Evolutionary conservation across 2,888 invertebrate genomes (phyloP), one percentile per base, ranked within the genome.

Genomic region (Drosophila barbarae): DNA sequence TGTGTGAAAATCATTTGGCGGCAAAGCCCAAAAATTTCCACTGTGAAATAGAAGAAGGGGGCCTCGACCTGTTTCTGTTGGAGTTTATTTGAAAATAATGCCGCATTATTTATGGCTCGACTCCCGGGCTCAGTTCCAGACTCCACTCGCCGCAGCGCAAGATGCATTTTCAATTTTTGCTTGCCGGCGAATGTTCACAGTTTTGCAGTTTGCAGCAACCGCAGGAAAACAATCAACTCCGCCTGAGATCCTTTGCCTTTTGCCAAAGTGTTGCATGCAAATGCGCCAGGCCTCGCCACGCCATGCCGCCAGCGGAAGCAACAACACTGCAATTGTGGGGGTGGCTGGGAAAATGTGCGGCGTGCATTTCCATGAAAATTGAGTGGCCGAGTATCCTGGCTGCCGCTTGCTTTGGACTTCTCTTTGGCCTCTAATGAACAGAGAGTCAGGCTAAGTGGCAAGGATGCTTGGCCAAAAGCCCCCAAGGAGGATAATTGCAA

Each of bases 41-140:
- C 13, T 28, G 35, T n/a, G 34, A 18, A n/a, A 32, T 30, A 60
- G 38, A 12, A 4, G 4, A 23, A 23, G 23, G 23, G 41, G 21
- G 49, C 18, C 41, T 35, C 32, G 63, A 34, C 52, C 60, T 59
- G 34, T 51, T 68, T 63, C 69, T 69, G 46, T 10, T 30, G 49
- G 75, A 79, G 84, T 84, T 86, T 84, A 82, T 85, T 83, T 80
- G 81, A 81, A 86, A 85, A 85, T 81, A 84, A 84, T 79, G 82
- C 81, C 71, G 71, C 76, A 74, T 82, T 82, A 84, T 84, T 86
- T 84, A 84, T 86, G 79, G 74, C 70, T 54, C 75, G 67, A 60
- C 63, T 50, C 44, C 44, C 34, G 66, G 35, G 58, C 66, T 64
- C 74, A 57, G 65, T 68, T 36, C 13, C 72, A 46, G 55, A 63